Base-by-base conservation (phyloP, 2,113 vertebrate species). In the Phrynocephalus versicolor region DNA sequence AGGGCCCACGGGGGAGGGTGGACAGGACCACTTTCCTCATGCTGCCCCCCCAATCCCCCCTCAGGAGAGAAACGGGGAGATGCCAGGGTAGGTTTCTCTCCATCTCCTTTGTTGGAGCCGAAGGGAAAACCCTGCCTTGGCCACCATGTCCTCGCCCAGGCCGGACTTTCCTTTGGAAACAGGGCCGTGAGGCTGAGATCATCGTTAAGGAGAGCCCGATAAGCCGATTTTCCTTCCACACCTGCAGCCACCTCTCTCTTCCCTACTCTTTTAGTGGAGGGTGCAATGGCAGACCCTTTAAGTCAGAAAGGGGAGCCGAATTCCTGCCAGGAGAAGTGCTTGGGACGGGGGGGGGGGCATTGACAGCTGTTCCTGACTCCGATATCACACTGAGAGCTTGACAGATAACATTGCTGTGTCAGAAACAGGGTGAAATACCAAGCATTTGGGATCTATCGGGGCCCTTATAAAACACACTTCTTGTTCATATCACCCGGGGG, bases 271-370 rank as follows among this genome's bases (percentile, higher is more conserved):
- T 30, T 57, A 15, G 55, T 9, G 2, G 65, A 35, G 3, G 51
- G 8, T 1, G 13, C 2, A 51, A 1, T 30, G 3, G 13, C 58
- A 1, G 0, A 0, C 13, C 27, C 18, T 76, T 57, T 27, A 21
- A 62, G 45, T n/a, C n/a, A n/a, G n/a, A n/a, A n/a, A n/a, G n/a
- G n/a, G n/a, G n/a, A n/a, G n/a, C n/a, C n/a, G n/a, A n/a, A n/a
- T n/a, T n/a, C n/a, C n/a, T n/a, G n/a, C n/a, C n/a, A n/a, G n/a
- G n/a, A n/a, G n/a, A n/a, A n/a, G n/a, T n/a, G n/a, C n/a, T n/a
- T n/a, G n/a, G n/a, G n/a, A n/a, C n/a, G n/a, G n/a, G n/a, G n/a
- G 33, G 21, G 73, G 25, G 23, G 27, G 74, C 5, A 21, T 16
- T 21, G 15, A 6, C 30, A 27, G 7, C 27, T 16, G 73, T 25